Percentiles rank a stretch among this genome's conserved stretches.
phyloP scores from a whole-genome alignment of 2,113 vertebrate species.

The Anas platyrhynchos region DNA sequence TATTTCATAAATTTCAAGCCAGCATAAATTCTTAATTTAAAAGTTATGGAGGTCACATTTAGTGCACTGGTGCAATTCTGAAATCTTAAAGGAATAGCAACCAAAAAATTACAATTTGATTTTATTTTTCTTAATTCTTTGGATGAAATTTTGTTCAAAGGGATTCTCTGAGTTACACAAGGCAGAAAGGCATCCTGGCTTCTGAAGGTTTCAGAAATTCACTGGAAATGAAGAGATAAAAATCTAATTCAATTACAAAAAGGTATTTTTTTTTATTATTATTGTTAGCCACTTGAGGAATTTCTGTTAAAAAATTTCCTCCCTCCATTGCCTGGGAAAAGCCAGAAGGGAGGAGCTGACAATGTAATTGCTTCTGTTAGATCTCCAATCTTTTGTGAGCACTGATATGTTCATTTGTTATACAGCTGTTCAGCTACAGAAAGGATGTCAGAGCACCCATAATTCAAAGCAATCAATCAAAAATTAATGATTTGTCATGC shows the following conservation, averaged over 20 bases:
- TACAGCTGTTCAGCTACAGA: slow-evolving; percentile 81
- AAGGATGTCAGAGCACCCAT: slow-evolving; percentile 80
- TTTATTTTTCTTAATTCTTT: slow-evolving; percentile 66
- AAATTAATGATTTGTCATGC: slow-evolving; percentile 84
- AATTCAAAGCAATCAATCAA: slow-evolving; percentile 85
- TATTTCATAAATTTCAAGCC: slow-evolving; percentile 95
- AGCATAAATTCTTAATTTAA: slow-evolving; percentile 90
- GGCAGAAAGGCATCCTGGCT: not conserved
- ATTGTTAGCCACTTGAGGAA: slow-evolving; percentile 77
- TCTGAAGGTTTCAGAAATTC: slow-evolving; percentile 46
- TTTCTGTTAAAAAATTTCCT: slow-evolving; percentile 78
- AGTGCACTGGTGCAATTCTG: slow-evolving; percentile 79
- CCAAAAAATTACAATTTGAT: slow-evolving; percentile 56
- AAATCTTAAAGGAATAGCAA: slow-evolving; percentile 82
- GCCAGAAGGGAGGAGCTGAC: slow-evolving; percentile 75
- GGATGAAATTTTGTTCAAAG: slow-evolving; percentile 71
- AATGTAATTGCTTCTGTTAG: slow-evolving; percentile 80
- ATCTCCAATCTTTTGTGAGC: slow-evolving; percentile 80
- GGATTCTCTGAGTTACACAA: slow-evolving; percentile 30
- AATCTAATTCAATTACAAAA: slow-evolving; percentile 74
- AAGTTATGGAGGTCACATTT: slow-evolving; percentile 87
- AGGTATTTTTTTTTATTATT: slow-evolving; percentile 41
- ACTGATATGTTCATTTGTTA: slow-evolving; percentile 83
- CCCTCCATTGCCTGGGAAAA: slow-evolving; percentile 71
- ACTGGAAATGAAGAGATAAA: slow-evolving; percentile 69